These are phyloP conservation scores for Vesta saturnalis DNA, from an alignment of 2,888 invertebrate species.

Conservation along the genomic window DNA sequence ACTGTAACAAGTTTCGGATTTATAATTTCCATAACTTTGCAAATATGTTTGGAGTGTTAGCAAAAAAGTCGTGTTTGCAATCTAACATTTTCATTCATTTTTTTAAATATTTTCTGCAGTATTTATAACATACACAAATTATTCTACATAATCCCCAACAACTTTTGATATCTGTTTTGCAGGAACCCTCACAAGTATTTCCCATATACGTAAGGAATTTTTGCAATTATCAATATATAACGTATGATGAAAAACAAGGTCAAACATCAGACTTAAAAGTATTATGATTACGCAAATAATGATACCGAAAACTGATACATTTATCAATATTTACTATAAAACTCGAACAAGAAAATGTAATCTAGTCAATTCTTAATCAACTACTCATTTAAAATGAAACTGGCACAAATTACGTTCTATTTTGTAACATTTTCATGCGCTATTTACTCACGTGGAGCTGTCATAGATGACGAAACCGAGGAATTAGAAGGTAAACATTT, in stretches of 20 bases:
- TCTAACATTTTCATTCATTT: too few relatives aligned
- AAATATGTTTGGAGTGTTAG: too few relatives aligned
- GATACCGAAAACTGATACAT: conserved; percentile 10
- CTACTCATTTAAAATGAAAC: not conserved
- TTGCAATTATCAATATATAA: not conserved
- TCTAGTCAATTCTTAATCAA: not conserved
- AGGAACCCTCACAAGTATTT: too few relatives aligned
- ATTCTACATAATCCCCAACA: too few relatives aligned
- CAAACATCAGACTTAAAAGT: conserved; percentile 2
- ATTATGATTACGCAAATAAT: conserved; percentile 3
- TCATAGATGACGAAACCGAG: not conserved
- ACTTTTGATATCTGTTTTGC: too few relatives aligned
- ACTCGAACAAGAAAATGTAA: not conserved
- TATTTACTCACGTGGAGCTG: not conserved
- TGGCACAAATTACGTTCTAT: not conserved
- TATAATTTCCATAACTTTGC: too few relatives aligned
- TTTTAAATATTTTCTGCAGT: too few relatives aligned
- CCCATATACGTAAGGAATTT: too few relatives aligned
- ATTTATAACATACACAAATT: too few relatives aligned
- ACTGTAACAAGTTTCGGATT: too few relatives aligned
- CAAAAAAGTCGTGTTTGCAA: too few relatives aligned
- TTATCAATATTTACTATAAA: not conserved
- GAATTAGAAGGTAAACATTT: conserved; percentile 6
- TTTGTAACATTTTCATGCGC: not conserved
- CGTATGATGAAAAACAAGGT: conserved; percentile 9